Evolutionary conservation across 2,888 invertebrate genomes (phyloP), one percentile per base, ranked within the genome.

Genomic region (Leptura quadrifasciata): DNA sequence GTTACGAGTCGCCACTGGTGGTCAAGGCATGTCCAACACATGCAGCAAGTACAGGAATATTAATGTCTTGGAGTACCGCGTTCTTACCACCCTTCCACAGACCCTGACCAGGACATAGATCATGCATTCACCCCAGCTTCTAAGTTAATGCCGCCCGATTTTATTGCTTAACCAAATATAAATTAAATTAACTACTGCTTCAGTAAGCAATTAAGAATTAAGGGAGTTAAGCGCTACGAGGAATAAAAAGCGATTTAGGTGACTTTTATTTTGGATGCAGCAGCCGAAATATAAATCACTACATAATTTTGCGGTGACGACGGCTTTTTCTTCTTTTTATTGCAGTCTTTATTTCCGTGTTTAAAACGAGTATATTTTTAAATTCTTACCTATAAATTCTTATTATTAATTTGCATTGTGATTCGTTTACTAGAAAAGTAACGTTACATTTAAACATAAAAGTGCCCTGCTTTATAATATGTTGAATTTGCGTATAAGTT

Each of bases 151-250:
- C 85, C 84, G 85, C 86, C 87, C 86, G 87, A 88, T 88, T 89
- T 89, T 89, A 89, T 89, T 89, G 88, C 88, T 86, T 86, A 85
- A 86, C 88, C 87, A 88, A 88, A 88, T 88, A 89, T 89, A 89
- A 89, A 89, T 89, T 89, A 89, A 89, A 89, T 89, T 89, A 89
- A 89, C 88, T 89, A 88, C 89, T 87, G 89, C 89, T 88, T 88
- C 88, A 88, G 88, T 88, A 87, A 87, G 88, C 89, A 88, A 89
- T 89, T 89, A 88, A 88, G 88, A 88, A 88, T 88, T 88, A 86
- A 87, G 87, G 88, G 87, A 88, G 87, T 87, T 87, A 86, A 87
- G 87, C 85, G 85, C 84, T 82, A 83, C 84, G 84, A 83, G 86
- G 84, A 85, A 87, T 87, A 88, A 88, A 88, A 88, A 87, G 86